Percentiles rank a stretch among this genome's conserved stretches.
Evolutionary conservation across 2,113 vertebrate species (phyloP).

Genomic region (Trinectes maculatus): DNA sequence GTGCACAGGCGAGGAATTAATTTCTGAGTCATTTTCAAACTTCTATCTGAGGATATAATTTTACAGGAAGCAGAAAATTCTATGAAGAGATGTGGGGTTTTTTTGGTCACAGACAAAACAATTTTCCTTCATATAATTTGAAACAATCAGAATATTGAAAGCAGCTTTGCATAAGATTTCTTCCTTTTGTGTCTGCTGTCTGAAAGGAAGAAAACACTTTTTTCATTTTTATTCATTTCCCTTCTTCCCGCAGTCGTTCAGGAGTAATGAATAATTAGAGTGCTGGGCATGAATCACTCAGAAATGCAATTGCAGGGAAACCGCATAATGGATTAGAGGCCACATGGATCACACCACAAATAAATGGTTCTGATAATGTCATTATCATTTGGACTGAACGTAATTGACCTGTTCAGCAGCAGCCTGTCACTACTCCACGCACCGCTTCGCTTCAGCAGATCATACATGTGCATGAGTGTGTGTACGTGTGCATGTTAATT

Average conservation of each 20-base stretch:
- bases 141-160: conserved; percentile 24
- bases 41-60: conserved; percentile 6
- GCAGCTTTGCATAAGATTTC: conserved; percentile 33
- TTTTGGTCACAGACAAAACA: conserved; percentile 51
- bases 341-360: conserved; percentile 72
- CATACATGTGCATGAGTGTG: conserved; percentile 21
- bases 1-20: conserved; percentile 1
- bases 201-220: conserved; percentile 24
- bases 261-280: conserved; percentile 73
- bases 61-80: conserved; percentile 47
- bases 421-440: conserved; percentile 50
- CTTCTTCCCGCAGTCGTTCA: conserved; percentile 26
- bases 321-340: conserved; percentile 62
- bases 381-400: conserved; percentile 70
- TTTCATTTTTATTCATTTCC: conserved; percentile 30
- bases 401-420: conserved; percentile 74
- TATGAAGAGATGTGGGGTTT: conserved; percentile 12
- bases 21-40: conserved; percentile 16
- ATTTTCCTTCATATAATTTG: conserved; percentile 48
- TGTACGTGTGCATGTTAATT: conserved; percentile 22
- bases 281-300: conserved; percentile 61
- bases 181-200: background rate
- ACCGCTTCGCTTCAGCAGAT: conserved; percentile 39
- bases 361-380: conserved; percentile 77
- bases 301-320: conserved; percentile 69